Base-by-base conservation (phyloP, 2,113 vertebrate species). In the Macrotus californicus region DNA sequence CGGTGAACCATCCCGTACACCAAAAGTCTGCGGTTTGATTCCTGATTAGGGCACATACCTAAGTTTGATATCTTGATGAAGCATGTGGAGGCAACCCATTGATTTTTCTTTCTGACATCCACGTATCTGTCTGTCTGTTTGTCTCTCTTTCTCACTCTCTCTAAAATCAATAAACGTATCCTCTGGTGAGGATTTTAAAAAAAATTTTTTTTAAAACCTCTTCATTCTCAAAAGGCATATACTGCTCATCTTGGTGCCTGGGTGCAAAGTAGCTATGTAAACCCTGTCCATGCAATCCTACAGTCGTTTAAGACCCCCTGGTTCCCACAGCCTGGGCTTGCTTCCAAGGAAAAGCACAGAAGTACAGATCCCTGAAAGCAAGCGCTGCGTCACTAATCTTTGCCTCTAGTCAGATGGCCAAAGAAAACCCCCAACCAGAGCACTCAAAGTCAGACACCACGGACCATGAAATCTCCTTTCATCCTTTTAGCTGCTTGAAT, bases 401-500 rank as follows among this genome's bases (percentile, higher is more conserved):
- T 66, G 91, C 97, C 96, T 95, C 95, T 87, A 77, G 97, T 84
- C 91, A 95, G 83, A 39, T 79, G 87, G 91, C 80, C 89, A 87
- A 87, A 89, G 90, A 96, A 95, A 95, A 96, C 72, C 75, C 67
- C 66, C 72, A 82, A 88, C 50, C 88, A 92, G 85, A 96, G 54
- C 19, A 13, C 77, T 94, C 90, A 91, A 94, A 97, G 86, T 91
- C 94, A 92, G 91, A 94, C 83, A 97, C 95, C 86, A 76, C 66
- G n/a, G 91, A 96, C 97, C 91, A 76, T 97, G 97, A 97, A 97
- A 97, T 97, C 91, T 54, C 87, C 89, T 96, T 96, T 97, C 91
- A 96, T 95, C 94, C 96, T 86, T 94, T 96, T n/a, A 96, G 89
- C 94, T 93, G 92, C 79, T 84, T 92, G 86, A 95, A 97, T 96